Base-by-base conservation (phyloP, 2,797 vertebrate genomes). In the Sibirionetta formosa region DNA sequence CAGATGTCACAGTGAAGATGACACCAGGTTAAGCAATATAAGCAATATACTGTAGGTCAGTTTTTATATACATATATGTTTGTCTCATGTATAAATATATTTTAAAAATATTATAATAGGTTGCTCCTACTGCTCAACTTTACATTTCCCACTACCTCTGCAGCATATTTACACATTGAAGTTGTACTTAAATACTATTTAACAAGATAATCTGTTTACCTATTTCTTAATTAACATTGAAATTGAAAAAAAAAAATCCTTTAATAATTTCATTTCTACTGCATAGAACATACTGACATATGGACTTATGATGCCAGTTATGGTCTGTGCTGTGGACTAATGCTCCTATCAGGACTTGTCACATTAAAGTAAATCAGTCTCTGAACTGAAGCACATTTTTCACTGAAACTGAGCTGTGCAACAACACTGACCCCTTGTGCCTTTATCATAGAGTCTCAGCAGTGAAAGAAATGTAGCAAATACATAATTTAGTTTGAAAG, bases 391-490 rank as follows among this genome's bases (percentile, higher is more conserved):
- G 42, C 14, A 51, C 29, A 20, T 46, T 82, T 83, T 71, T 71
- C 36, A 78, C 29, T 31, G 58, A 86, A 90, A 82, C 7, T 69
- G 33, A 75, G 58, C 31, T 78, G 35, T 84, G 90, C 66, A 82
- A 76, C 97, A 96, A 96, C 68, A 97, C 89, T 97, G 97, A 97
- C 97, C 95, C 48, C 97, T 96, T 90, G 94, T 97, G 97, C 42
- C 64, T 86, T 80, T 80, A 64, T 8, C 46, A 69, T 63, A 77
- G 38, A 3, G 9, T 60, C 33, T 87, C 46, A 29, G 61, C 6
- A 46, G 27, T 17, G 75, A 86, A 65, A 3, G 0, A 1, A 68
- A 90, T 1, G 1, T 7, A 36, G 35, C 18, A 92, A 94, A 70
- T 12, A 40, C 3, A 9, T 50, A 35, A 65, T 35, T 73, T 63